Conservation (phyloP, 2,797 vertebrate species). For the Molothrus ater region DNA sequence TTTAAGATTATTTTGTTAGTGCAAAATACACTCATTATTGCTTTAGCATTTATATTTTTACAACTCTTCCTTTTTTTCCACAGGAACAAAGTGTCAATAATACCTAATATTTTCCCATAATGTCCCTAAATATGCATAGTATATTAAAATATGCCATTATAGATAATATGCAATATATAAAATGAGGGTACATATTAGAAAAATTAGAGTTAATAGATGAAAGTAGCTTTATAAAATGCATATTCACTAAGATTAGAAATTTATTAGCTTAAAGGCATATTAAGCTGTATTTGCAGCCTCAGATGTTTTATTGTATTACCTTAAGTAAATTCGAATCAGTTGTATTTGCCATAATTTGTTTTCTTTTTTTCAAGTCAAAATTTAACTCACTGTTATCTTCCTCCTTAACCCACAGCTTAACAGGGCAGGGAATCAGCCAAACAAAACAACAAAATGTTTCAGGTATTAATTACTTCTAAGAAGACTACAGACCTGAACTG, state of each 20-base stretch:
- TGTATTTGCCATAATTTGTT: not conserved
- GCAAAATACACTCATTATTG: not conserved
- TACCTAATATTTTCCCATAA: not conserved
- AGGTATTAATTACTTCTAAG: not conserved
- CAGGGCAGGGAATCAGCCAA: fast-evolving
- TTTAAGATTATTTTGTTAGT: not conserved
- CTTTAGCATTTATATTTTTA: not conserved
- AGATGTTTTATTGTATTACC: not conserved
- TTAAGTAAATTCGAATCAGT: not conserved
- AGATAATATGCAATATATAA: not conserved
- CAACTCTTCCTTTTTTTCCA: not conserved
- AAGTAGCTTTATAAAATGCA: not conserved
- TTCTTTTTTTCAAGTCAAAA: not conserved
- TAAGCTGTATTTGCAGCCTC: not conserved
- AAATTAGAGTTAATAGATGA: not conserved
- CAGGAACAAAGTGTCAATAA: not conserved
- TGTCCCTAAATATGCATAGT: not conserved
- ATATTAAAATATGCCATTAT: not conserved
- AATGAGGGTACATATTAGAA: not conserved
- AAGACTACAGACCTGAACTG: not conserved
- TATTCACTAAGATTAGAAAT: not conserved
- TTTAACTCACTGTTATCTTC: not conserved
- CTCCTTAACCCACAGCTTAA: not conserved
- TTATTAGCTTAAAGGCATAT: not conserved
- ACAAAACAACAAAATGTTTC: not conserved